A percentile compares a stretch with the other conserved stretches of the same genome.
Evolutionary conservation across 2,797 vertebrate genomes (phyloP).

Genomic region (Spizella passerina): DNA sequence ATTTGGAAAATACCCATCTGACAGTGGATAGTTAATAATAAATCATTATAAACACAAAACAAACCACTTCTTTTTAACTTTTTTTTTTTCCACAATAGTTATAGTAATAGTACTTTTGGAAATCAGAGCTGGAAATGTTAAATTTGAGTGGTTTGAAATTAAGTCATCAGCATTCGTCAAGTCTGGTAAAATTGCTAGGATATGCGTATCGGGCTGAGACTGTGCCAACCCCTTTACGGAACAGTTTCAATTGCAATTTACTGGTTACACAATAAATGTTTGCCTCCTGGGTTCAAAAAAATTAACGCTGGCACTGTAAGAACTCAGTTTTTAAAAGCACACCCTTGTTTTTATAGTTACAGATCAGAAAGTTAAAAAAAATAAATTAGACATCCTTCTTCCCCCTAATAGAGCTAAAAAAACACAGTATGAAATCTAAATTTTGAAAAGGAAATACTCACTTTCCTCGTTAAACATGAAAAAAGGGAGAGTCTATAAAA

Average conservation of each 20-base stretch:
- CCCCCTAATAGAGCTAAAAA: background rate
- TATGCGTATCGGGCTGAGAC: background rate
- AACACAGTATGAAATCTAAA: background rate
- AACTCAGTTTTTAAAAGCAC: background rate
- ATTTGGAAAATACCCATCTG: background rate
- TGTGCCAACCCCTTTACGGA: background rate
- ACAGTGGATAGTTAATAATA: background rate
- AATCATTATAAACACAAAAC: background rate
- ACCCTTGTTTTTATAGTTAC: background rate
- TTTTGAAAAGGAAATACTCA: background rate
- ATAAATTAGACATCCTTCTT: background rate
- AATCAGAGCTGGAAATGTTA: background rate
- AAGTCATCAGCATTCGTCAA: background rate
- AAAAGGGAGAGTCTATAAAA: background rate
- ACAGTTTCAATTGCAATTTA: background rate
- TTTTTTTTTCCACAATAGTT: background rate
- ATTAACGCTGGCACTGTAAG: background rate
- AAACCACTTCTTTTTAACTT: background rate
- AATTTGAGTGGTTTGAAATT: background rate
- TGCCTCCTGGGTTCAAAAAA: background rate
- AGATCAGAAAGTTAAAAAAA: background rate
- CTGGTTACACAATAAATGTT: background rate
- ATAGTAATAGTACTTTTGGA: background rate
- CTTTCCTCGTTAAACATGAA: background rate
- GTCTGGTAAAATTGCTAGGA: background rate